Conservation (phyloP, 2,888 invertebrate species). For the Thyatira batis region DNA sequence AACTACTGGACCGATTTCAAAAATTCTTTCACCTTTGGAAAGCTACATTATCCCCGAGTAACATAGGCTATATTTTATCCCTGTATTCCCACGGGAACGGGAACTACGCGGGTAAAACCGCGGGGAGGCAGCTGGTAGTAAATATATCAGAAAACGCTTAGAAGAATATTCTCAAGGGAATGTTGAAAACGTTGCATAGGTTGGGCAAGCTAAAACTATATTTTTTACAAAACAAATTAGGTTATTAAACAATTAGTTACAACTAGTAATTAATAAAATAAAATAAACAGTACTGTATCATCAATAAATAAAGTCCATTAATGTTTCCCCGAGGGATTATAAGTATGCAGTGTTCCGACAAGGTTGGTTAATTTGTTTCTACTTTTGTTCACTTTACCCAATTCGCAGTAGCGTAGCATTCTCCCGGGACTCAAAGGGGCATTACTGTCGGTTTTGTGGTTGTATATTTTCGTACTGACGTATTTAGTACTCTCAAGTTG, state of each 20-base stretch:
- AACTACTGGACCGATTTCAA: too few species aligned
- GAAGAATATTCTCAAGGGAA: too few species aligned
- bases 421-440: constrained; percentile 6
- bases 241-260: constrained; percentile 21
- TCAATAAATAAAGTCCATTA: constrained; percentile 19
- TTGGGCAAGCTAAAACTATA: too few species aligned
- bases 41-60: too few species aligned
- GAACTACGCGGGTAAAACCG: too few species aligned
- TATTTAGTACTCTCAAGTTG: background rate
- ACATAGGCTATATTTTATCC: too few species aligned
- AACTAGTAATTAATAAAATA: constrained; percentile 24
- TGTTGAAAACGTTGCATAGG: too few species aligned
- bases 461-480: background rate
- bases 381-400: constrained; percentile 14
- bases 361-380: constrained; percentile 36
- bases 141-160: too few species aligned
- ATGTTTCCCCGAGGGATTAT: constrained; percentile 12
- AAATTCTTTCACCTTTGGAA: too few species aligned
- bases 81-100: too few species aligned
- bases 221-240: background rate
- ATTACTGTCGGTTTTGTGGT: background rate
- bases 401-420: constrained; percentile 4
- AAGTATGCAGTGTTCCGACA: constrained; percentile 14
- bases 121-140: too few species aligned
- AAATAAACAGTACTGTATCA: constrained; percentile 25